Evolutionary conservation across 2,797 vertebrate genomes (phyloP).

Genomic region (Hydrocynus forskahlii): DNA sequence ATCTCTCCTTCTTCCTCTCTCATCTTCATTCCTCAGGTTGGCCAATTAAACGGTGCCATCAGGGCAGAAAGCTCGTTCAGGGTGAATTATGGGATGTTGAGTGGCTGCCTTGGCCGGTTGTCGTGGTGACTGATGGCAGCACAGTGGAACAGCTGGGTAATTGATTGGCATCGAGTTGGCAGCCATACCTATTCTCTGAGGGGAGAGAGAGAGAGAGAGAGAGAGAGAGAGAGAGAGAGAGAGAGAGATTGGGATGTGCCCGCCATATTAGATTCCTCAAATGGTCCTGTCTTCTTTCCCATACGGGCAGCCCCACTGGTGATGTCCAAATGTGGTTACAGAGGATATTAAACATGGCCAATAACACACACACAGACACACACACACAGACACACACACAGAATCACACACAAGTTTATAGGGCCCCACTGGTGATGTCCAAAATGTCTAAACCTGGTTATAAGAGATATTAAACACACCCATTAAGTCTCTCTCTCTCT

Average conservation of each 20-base stretch:
- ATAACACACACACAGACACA: slow-evolving; percentile 56
- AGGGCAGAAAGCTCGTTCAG: slow-evolving; percentile 80
- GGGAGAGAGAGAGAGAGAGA: slow-evolving; percentile 32
- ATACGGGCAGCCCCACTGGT: slow-evolving; percentile 87
- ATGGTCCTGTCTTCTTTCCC: slow-evolving; percentile 82
- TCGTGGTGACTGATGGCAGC: slow-evolving; percentile 87
- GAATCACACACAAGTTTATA: slow-evolving; percentile 23
- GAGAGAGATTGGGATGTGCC: slow-evolving; percentile 65
- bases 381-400: slow-evolving; percentile 39
- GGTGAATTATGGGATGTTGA: slow-evolving; percentile 96
- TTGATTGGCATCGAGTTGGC: slow-evolving; percentile 92
- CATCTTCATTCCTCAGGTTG: slow-evolving; percentile 94
- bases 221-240: slow-evolving; percentile 40
- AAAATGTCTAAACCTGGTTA: slow-evolving; percentile 63
- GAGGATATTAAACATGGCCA: slow-evolving; percentile 67
- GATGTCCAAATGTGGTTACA: slow-evolving; percentile 93
- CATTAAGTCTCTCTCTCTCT: slow-evolving; percentile 50
- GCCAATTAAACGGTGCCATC: slow-evolving; percentile 95
- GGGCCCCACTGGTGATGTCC: slow-evolving; percentile 63
- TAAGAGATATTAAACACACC: slow-evolving; percentile 62
- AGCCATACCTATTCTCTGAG: slow-evolving; percentile 78
- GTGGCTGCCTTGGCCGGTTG: slow-evolving; percentile 82
- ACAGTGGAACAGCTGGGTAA: slow-evolving; percentile 90
- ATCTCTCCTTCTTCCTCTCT: slow-evolving; percentile 81
- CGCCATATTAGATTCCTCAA: slow-evolving; percentile 91